Conservation (phyloP, 2,888 invertebrate species). For the Calliscelio sp. region DNA sequence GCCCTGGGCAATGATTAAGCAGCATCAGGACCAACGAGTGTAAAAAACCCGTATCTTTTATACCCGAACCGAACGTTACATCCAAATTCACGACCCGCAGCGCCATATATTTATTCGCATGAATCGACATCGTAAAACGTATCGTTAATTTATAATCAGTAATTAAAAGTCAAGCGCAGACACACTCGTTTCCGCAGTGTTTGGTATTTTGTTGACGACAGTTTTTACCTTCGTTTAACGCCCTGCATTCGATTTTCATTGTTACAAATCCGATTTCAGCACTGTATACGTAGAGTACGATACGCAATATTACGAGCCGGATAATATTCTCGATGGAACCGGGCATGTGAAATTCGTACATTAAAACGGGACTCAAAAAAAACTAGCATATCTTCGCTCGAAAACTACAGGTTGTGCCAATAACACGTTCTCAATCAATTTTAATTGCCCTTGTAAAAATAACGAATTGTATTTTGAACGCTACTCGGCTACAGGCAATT, state of each 20-base stretch:
- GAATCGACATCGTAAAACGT: constrained; percentile 35
- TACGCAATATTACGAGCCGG: constrained; percentile 39
- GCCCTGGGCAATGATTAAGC: neutral
- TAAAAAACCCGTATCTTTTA: constrained; percentile 33
- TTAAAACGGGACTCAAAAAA: constrained; percentile 36
- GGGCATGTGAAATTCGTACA: constrained; percentile 33
- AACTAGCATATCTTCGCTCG: constrained; percentile 70
- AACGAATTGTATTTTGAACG: constrained; percentile 39
- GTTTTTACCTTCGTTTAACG: constrained; percentile 38
- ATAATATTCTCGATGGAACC: constrained; percentile 22
- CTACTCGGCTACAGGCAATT: no score
- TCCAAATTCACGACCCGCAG: constrained; percentile 9
- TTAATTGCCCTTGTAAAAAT: constrained; percentile 49
- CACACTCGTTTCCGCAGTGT: constrained; percentile 12
- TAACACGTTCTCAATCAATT: constrained; percentile 58
- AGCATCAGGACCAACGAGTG: neutral
- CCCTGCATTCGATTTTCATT: constrained; percentile 41
- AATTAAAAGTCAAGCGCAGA: constrained; percentile 36
- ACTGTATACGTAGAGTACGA: constrained; percentile 34
- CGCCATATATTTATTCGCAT: constrained; percentile 23
- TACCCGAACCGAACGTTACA: neutral
- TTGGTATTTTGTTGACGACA: constrained; percentile 23
- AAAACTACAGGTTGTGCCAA: constrained; percentile 71
- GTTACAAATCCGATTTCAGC: constrained; percentile 36
- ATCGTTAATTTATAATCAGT: constrained; percentile 27